A percentile compares a stretch with the other conserved stretches of the same genome.
Conservation (phyloP, 2,888 invertebrate species). For the Mycalesis mineus region DNA sequence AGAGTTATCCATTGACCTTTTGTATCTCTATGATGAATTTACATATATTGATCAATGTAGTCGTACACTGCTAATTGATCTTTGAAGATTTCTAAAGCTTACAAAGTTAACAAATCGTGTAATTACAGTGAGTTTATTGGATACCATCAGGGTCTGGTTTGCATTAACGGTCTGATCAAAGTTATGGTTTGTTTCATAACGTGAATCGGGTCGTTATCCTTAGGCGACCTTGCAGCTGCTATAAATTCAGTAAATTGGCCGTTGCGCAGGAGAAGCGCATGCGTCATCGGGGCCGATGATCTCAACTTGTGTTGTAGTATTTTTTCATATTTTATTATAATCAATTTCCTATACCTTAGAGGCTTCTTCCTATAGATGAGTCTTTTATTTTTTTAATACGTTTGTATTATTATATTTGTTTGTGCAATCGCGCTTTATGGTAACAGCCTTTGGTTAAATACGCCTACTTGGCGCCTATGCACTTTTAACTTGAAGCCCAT, state of each 20-base stretch:
- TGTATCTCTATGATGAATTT: background rate
- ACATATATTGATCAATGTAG: background rate
- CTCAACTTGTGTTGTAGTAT: constrained; percentile 38
- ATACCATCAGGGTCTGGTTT: constrained; percentile 4
- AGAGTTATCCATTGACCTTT: background rate
- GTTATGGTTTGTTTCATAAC: constrained; percentile 42
- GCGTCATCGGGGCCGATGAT: constrained; percentile 65
- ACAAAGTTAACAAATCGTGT: background rate
- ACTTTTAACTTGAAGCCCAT: no score
- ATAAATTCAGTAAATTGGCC: constrained; percentile 71
- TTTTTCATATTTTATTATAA: background rate
- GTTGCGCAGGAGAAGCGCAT: constrained; percentile 59
- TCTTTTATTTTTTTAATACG: no score
- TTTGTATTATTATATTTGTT: no score
- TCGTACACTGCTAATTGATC: background rate
- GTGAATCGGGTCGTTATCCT: constrained; percentile 66
- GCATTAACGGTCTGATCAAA: constrained; percentile 1
- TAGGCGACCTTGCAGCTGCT: constrained; percentile 69
- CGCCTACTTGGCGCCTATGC: no score
- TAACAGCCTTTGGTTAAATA: no score
- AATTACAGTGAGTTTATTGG: background rate
- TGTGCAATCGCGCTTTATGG: no score
- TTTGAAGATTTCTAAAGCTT: background rate
- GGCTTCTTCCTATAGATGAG: no score
- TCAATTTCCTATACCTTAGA: background rate